These are phyloP conservation scores for Colistium nudipinnis DNA, from an alignment of 2,113 vertebrate genomes.

Conservation along the genomic window DNA sequence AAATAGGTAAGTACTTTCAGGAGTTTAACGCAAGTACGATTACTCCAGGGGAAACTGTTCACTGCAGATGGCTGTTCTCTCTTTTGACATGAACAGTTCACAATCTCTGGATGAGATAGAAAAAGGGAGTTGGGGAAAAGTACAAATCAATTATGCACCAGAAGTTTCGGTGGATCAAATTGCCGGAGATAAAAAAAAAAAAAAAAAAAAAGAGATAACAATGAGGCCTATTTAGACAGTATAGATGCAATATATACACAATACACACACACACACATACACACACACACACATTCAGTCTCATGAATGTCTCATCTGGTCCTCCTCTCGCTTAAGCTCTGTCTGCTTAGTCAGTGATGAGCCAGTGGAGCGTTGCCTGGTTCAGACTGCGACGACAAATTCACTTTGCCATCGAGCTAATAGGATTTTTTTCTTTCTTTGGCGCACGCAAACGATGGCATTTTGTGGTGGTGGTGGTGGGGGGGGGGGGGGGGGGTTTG, in stretches of 20 bases:
- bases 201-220: neutral
- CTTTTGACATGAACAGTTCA: neutral
- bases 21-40: no score
- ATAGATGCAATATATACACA: slow-evolving; percentile 12
- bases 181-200: neutral
- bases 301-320: slow-evolving; percentile 20
- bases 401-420: slow-evolving; percentile 71
- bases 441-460: slow-evolving; percentile 52
- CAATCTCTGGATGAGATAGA: neutral
- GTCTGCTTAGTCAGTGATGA: slow-evolving; percentile 70
- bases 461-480: slow-evolving; percentile 58
- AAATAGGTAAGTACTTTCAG: no score
- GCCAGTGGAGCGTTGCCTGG: slow-evolving; percentile 59
- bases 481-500: slow-evolving; percentile 34
- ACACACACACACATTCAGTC: slow-evolving; percentile 1
- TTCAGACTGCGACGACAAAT: slow-evolving; percentile 62
- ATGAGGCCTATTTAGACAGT: slow-evolving; percentile 10
- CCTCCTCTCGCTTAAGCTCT: slow-evolving; percentile 56
- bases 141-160: neutral
- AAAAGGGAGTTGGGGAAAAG: neutral
- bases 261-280: neutral
- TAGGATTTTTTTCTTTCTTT: slow-evolving; percentile 67
- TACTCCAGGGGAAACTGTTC: no score
- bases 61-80: neutral
- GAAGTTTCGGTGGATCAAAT: no score